A percentile compares a stretch with the other conserved stretches of the same genome.
Evolutionary conservation across 2,888 invertebrate species (phyloP).

Genomic region (Cosmia pyralina): DNA sequence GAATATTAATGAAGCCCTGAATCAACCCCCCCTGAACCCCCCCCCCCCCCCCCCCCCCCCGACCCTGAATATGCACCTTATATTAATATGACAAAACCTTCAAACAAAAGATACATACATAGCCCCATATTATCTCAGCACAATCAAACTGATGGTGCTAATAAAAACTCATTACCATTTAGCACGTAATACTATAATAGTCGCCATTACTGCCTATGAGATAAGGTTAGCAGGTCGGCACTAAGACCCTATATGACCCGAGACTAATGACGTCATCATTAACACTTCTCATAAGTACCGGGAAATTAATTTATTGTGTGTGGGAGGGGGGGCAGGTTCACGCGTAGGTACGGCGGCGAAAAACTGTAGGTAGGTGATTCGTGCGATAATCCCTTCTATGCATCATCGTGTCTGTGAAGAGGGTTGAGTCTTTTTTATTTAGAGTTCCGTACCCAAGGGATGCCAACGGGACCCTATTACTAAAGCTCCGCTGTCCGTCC

Average conservation of each 20-base stretch:
- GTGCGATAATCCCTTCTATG: not conserved
- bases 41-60: too few species aligned
- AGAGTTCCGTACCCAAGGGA: too few species aligned
- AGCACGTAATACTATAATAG: conserved; percentile 57
- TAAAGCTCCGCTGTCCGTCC: too few species aligned
- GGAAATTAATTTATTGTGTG: conserved; percentile 65
- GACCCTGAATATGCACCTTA: too few species aligned
- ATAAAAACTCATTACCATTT: conserved; percentile 58
- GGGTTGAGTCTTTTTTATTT: too few species aligned
- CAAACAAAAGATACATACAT: conserved; percentile 24
- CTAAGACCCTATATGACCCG: conserved; percentile 67
- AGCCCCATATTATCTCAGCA: conserved; percentile 4
- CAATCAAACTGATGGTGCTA: conserved; percentile 44
- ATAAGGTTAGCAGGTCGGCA: conserved; percentile 57
- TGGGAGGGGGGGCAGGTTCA: not conserved
- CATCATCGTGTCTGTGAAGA: too few species aligned
- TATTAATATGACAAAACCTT: conserved; percentile 5
- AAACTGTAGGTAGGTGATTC: not conserved
- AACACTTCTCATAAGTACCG: conserved; percentile 67
- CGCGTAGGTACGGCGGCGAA: not conserved
- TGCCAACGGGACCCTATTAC: too few species aligned
- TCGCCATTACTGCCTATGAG: conserved; percentile 52
- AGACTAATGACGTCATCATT: conserved; percentile 71
- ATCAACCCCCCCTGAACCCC: too few species aligned
- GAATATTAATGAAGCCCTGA: conserved; percentile 10